Conservation (phyloP, 2,888 invertebrate species). For the Hypena proboscidalis region DNA sequence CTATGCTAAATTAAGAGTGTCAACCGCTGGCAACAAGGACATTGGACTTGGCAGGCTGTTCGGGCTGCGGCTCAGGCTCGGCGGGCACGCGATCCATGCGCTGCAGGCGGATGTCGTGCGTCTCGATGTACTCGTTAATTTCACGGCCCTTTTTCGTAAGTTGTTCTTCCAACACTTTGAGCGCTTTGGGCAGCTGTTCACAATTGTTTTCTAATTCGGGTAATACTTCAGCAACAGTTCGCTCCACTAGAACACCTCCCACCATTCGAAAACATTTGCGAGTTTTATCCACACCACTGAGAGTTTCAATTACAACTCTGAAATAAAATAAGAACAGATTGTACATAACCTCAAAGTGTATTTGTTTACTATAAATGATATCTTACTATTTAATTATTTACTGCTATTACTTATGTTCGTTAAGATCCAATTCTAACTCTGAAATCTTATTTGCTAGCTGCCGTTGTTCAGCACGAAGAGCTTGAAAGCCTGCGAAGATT, state of each 20-base stretch:
- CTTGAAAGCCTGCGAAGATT: slow-evolving; percentile 94
- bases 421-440: slow-evolving; percentile 96
- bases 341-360: slow-evolving; percentile 6
- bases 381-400: background rate
- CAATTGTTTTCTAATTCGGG: slow-evolving; percentile 93
- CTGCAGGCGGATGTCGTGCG: slow-evolving; percentile 94
- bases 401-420: slow-evolving; percentile 95
- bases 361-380: background rate
- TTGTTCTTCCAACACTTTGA: slow-evolving; percentile 92
- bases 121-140: slow-evolving; percentile 96
- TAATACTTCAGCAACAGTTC: slow-evolving; percentile 95
- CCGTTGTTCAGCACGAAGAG: slow-evolving; percentile 94
- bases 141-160: slow-evolving; percentile 94
- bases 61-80: slow-evolving; percentile 45
- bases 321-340: slow-evolving; percentile 32
- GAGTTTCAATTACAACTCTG: slow-evolving; percentile 97
- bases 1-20: slow-evolving; percentile 17
- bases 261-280: slow-evolving; percentile 97
- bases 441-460: slow-evolving; percentile 94
- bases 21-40: slow-evolving; percentile 82
- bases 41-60: slow-evolving; percentile 75
- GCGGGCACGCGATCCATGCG: slow-evolving; percentile 57
- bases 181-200: slow-evolving; percentile 92
- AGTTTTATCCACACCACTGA: slow-evolving; percentile 92
- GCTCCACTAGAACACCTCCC: slow-evolving; percentile 96